Base-by-base conservation (phyloP, 64 coral and sea anemone species). In the Actinia tenebrosa region DNA sequence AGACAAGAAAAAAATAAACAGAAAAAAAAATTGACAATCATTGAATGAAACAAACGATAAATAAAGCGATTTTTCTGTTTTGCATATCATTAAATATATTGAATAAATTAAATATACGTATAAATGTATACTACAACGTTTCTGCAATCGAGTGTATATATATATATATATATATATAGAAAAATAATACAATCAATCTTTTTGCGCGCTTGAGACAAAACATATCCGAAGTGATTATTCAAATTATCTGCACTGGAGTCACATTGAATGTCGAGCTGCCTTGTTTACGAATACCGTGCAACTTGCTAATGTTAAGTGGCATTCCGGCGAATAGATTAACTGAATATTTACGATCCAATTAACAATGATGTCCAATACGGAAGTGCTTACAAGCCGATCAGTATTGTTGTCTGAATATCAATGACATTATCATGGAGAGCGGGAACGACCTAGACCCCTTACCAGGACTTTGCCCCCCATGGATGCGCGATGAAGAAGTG, bases 311-410 rank as follows among this genome's bases (percentile, higher is more conserved):
- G 11, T 7, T 75, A 37, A 75, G 27, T 75, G 69, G 27, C n/a
- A 75, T 75, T 75, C 69, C 69, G 30, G 30, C 30, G 11, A 75
- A 30, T 75, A 30, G n/a, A 11, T 75, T 37, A 75, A 10, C 25
- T 75, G 69, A 75, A 75, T 75, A 75, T 75, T 75, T 75, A 75
- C 69, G 69, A 75, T 75, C 69, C 69, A 75, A 75, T 75, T 75
- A 75, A 42, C 22, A 15, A 27, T 75, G 69, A 75, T 75, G 26
- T 75, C 3, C 26, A 27, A 30, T 75, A 75, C 69, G 69, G 69
- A 75, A 75, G 69, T 66, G 69, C 69, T 75, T 75, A 30, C 69
- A 42, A 75, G 23, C n/a, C n/a, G 69, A 75, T 75, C 69, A 75
- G 69, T 75, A 75, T 42, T 75, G 69, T 75, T 14, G 69, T 75